Base-by-base conservation (phyloP, 2,113 vertebrate genomes). In the Gobio gobio region DNA sequence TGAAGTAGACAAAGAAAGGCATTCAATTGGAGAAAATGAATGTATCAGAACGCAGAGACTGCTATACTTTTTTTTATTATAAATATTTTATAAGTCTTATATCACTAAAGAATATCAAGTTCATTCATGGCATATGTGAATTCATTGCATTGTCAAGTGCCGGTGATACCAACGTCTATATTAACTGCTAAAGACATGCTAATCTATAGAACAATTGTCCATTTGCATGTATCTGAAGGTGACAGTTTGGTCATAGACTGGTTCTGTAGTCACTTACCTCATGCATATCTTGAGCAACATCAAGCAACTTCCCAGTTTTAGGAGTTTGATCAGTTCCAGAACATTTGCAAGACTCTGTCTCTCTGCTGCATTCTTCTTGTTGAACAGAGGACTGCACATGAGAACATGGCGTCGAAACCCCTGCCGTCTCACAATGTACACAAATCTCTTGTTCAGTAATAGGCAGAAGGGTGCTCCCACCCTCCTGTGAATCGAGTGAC, bases 401-500 rank as follows among this genome's bases (percentile, higher is more conserved):
- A 87, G 87, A 91, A 86, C 90, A 92, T 84, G 94, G 93, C 59
- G 43, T 14, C 68, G 95, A 93, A 77, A 72, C 59, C 1, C 26
- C 81, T 73, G 81, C 81, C 74, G 93, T 92, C 93, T 96, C 93
- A 86, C 97, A 98, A 88, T 96, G 96, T 92, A 95, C 93, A 92
- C 96, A 98, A 88, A 93, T 94, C 89, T 94, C 94, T 91, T 93
- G 96, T 91, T 94, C 96, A 88, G 93, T 93, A 2, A 90, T 92
- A 4, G 95, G 92, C 91, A 97, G 93, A 88, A 95, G 93, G 86
- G 94, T 93, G 20, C 92, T 86, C 0, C 96, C 94, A 78, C 98
- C 98, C 94, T 99, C 98, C 93, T 99, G 98, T 78, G 98, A 97
- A 94, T 99, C 98, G 91, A 99, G 88, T 59, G 98, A 99, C 12